These are phyloP conservation scores for Sphyrna mokarran DNA, from an alignment of 2,113 vertebrate genomes.

Conservation along the genomic window DNA sequence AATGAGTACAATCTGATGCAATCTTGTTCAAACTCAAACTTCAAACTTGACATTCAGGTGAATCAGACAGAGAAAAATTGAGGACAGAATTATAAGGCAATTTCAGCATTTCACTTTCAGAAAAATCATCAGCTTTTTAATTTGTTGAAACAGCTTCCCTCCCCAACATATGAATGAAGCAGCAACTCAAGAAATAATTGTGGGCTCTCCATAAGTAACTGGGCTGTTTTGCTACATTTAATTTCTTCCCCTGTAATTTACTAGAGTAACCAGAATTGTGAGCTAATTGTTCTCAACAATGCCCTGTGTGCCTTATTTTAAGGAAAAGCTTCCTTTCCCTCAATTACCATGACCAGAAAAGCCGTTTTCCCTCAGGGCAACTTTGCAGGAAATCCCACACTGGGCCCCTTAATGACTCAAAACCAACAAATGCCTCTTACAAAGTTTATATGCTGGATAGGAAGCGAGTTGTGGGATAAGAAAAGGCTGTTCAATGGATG, in stretches of 20 bases:
- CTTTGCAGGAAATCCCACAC: constrained; percentile 2
- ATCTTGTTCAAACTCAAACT: not conserved
- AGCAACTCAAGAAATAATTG: not conserved
- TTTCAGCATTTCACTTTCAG: not conserved
- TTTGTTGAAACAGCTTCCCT: not conserved
- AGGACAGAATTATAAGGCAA: not conserved
- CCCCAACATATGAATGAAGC: not conserved
- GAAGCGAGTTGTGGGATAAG: not conserved
- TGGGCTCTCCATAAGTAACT: not conserved
- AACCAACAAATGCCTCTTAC: not conserved
- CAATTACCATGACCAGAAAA: not conserved
- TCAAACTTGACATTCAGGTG: not conserved
- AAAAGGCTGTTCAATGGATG: not conserved
- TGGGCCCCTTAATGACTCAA: constrained; percentile 16
- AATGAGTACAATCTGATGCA: too few relatives aligned
- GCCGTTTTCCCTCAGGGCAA: not conserved
- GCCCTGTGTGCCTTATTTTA: not conserved
- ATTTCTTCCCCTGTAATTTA: not conserved
- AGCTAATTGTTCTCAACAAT: not conserved
- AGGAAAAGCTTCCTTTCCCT: not conserved
- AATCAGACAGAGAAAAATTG: not conserved
- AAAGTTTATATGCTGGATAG: not conserved
- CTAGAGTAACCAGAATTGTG: not conserved
- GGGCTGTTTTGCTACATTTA: not conserved
- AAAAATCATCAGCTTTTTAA: not conserved